Percentiles rank a stretch among this genome's conserved stretches.
These are phyloP conservation scores for Caenorhabditis panamensis DNA, from an alignment of 2,888 invertebrate genomes.

Conservation along the genomic window DNA sequence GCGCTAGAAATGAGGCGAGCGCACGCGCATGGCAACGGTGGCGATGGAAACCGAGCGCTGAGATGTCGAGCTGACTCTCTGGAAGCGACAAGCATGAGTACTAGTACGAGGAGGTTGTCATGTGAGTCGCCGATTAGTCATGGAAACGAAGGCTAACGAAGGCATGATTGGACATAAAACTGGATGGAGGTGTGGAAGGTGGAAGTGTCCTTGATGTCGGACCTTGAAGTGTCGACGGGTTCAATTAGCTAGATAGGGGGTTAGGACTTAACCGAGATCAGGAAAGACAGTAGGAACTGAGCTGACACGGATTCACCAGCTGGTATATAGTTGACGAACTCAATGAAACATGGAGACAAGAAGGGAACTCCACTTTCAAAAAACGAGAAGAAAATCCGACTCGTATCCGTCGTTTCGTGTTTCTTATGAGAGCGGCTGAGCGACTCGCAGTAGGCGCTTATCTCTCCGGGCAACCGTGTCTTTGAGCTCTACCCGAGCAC, in stretches of 20 bases:
- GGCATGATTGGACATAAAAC: background rate
- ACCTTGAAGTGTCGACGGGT: background rate
- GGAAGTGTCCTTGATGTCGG: background rate
- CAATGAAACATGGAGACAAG: too few relatives aligned
- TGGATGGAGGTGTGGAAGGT: background rate
- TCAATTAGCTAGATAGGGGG: too few relatives aligned
- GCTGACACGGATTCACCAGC: too few relatives aligned
- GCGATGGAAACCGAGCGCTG: constrained; percentile 48
- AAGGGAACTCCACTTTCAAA: too few relatives aligned
- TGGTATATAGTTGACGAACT: too few relatives aligned
- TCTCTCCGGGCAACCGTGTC: constrained; percentile 54
- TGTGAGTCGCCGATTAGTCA: constrained; percentile 7
- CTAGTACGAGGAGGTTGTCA: constrained; percentile 6
- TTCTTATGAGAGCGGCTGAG: too few relatives aligned
- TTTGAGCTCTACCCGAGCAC: constrained; percentile 33
- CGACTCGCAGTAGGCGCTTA: constrained; percentile 25
- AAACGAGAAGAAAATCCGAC: too few relatives aligned
- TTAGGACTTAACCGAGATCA: too few relatives aligned
- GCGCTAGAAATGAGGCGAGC: constrained; percentile 4
- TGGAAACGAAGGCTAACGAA: background rate
- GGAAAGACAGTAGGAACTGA: too few relatives aligned
- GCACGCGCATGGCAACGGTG: constrained; percentile 45
- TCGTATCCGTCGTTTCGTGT: too few relatives aligned
- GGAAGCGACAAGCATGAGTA: background rate
- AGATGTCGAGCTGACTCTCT: background rate